Conservation (phyloP, 2,888 invertebrate species). For the Panzeria rudis region DNA sequence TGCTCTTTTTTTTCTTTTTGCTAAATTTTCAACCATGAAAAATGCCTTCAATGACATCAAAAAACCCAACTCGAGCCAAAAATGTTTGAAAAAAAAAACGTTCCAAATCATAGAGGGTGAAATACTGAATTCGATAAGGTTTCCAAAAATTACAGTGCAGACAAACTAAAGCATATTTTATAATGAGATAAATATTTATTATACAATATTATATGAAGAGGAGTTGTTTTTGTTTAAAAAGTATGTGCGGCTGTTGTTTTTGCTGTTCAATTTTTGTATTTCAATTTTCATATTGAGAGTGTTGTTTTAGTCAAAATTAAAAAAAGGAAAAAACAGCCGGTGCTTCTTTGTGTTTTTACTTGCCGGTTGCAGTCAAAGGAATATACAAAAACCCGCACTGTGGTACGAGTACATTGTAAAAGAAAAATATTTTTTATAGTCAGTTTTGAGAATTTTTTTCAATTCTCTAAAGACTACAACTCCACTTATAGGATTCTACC, state of each 20-base stretch:
- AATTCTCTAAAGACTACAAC: no score
- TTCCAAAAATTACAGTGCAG: conserved; percentile 18
- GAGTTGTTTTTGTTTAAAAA: conserved; percentile 8
- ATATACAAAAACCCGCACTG: not conserved
- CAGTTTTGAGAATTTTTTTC: no score
- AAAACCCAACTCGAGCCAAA: conserved; percentile 22
- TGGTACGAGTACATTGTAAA: no score
- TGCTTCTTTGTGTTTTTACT: conserved; percentile 48
- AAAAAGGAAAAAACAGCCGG: conserved; percentile 21
- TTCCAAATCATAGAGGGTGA: conserved; percentile 26
- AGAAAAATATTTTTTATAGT: no score
- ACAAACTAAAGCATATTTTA: conserved; percentile 40
- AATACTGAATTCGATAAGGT: conserved; percentile 31
- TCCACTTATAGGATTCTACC: no score
- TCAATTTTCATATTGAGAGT: conserved; percentile 38
- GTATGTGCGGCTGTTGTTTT: conserved; percentile 15
- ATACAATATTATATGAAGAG: conserved; percentile 33
- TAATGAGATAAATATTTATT: conserved; percentile 53
- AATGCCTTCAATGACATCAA: conserved; percentile 19
- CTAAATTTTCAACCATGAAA: conserved; percentile 12
- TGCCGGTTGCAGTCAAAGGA: conserved; percentile 1
- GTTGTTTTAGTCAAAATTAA: conserved; percentile 29
- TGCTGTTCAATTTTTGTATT: conserved; percentile 36
- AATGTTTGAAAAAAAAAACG: not conserved
- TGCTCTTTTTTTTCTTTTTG: conserved; percentile 14